Base-by-base conservation (phyloP, 2,797 vertebrate genomes). In the Muscicapa striata region DNA sequence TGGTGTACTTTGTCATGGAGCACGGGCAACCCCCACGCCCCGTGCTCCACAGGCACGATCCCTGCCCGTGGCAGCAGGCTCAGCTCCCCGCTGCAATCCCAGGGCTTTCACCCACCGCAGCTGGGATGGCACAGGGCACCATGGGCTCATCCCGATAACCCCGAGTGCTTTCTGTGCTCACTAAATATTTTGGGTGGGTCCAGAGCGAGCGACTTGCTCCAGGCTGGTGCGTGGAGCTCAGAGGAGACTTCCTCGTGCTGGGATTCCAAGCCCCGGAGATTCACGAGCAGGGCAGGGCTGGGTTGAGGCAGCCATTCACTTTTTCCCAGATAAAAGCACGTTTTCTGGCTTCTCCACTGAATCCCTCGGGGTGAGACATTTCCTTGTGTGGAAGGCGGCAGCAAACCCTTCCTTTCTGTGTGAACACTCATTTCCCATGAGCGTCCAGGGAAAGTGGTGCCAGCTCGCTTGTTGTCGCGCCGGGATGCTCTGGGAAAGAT, bases 81-180 rank as follows among this genome's bases (percentile, higher is more conserved):
- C 41, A 18, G 84, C 66, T 63, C 30, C 45, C 20, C 0, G 0
- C 54, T 54, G 62, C 43, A 10, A 14, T 5, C 27, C 8, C 40
- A 29, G 12, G 27, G 18, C 13, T 11, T 61, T 81, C 26, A 66
- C 6, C 52, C 23, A 6, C 30, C 0, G 0, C 20, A 72, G 34
- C 43, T 30, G 72, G 62, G 34, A 41, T 0, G 4, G 52, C 61
- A 46, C 23, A 32, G 46, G 38, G 27, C 0, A 0, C n/a, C 7
- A 1, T 1, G 1, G 51, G 48, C 43, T 77, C 40, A 34, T 40
- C 32, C 41, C 1, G 0, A 34, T 32, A 52, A 78, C 8, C 19
- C 12, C 0, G 0, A 0, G 3, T 10, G 18, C 23, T 51, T 0
- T 41, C 62, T 38, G 52, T 24, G 61, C 57, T 49, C 5, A 0